phyloP scores from a whole-genome alignment of 2,797 vertebrate genomes.

The Netta rufina region DNA sequence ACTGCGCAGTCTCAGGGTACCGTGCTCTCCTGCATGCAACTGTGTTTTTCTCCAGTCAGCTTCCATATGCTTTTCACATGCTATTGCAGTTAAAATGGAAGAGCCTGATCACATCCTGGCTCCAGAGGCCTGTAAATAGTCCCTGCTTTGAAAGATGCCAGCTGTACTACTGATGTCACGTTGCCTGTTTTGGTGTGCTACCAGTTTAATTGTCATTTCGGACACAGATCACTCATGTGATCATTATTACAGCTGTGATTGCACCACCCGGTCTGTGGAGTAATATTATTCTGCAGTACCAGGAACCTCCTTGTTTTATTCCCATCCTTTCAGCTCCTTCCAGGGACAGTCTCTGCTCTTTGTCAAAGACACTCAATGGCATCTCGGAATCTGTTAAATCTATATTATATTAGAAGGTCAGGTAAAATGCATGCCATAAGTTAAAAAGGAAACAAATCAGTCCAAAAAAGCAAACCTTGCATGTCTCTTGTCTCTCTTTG shows the following conservation, averaged over 20 bases:
- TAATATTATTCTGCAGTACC: background rate
- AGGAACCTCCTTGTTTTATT: background rate
- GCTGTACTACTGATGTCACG: background rate
- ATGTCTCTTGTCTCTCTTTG: background rate
- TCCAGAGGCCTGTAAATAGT: background rate
- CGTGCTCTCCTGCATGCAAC: background rate
- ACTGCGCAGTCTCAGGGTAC: background rate
- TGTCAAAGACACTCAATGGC: background rate
- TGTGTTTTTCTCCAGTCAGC: background rate
- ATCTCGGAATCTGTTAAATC: background rate
- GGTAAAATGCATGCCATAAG: background rate
- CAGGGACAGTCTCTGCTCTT: background rate
- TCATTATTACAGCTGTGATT: background rate
- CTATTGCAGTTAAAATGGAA: background rate
- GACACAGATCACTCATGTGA: background rate
- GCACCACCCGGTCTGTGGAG: background rate
- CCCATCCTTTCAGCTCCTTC: background rate
- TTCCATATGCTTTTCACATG: background rate
- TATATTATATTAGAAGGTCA: accelerated
- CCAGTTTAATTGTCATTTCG: background rate
- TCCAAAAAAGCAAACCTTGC: background rate
- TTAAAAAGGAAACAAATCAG: background rate
- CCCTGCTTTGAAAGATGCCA: background rate
- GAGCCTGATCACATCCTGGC: background rate
- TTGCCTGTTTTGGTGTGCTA: background rate